Percentiles rank a stretch among this genome's conserved stretches.
Evolutionary conservation across 2,888 invertebrate species (phyloP).

Genomic region (Epistrophella euchroma): DNA sequence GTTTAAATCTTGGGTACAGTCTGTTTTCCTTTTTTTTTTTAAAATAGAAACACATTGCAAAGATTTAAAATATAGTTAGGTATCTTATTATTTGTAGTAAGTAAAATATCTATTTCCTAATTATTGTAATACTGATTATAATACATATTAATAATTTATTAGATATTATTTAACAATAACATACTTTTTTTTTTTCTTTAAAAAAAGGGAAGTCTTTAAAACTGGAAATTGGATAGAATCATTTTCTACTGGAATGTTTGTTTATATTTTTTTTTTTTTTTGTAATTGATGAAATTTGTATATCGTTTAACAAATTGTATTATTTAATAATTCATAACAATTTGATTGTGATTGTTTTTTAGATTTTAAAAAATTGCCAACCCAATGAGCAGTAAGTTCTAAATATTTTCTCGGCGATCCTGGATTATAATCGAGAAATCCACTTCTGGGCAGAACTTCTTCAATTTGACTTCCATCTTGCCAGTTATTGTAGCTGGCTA

Average conservation of each 20-base stretch:
- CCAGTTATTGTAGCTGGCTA: conserved; percentile 91
- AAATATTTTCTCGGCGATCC: conserved; percentile 87
- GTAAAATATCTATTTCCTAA: conserved; percentile 70
- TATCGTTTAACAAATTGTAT: conserved; percentile 82
- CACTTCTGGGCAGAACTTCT: conserved; percentile 84
- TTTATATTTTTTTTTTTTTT: background rate
- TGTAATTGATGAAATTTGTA: conserved; percentile 50
- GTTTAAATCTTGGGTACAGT: background rate
- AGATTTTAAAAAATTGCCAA: conserved; percentile 84
- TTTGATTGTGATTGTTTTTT: conserved; percentile 81
- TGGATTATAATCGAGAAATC: conserved; percentile 86
- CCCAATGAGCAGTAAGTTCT: conserved; percentile 87
- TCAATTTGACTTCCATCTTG: conserved; percentile 91
- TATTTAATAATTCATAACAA: conserved; percentile 83
- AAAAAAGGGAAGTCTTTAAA: conserved; percentile 50
- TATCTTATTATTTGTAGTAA: conserved; percentile 60
- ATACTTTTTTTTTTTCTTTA: conserved; percentile 31
- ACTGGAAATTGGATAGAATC: conserved; percentile 72
- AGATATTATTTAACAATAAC: conserved; percentile 65
- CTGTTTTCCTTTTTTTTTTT: no score
- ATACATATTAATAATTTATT: conserved; percentile 42
- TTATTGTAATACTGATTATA: conserved; percentile 58
- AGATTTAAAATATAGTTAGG: conserved; percentile 68
- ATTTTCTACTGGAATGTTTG: conserved; percentile 69
- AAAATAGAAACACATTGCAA: conserved; percentile 21